Percentiles rank a stretch among this genome's conserved stretches.
These are phyloP conservation scores for Sinodicranocentrus sp. DNA, from an alignment of 2,888 invertebrate species.

Conservation along the genomic window DNA sequence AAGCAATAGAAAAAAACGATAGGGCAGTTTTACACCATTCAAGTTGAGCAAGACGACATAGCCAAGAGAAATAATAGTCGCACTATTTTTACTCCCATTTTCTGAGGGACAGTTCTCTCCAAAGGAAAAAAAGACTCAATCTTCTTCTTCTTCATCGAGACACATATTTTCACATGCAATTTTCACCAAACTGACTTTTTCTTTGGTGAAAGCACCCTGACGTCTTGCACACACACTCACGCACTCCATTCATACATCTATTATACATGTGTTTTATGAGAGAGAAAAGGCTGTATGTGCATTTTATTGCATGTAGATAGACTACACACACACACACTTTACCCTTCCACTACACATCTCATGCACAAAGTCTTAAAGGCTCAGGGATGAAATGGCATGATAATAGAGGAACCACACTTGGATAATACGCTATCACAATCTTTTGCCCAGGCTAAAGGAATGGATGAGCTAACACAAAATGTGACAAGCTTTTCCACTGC, in stretches of 20 bases:
- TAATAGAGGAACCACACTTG: constrained; percentile 32
- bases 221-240: neutral
- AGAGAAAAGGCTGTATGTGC: constrained; percentile 17
- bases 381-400: constrained; percentile 49
- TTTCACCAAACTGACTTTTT: neutral
- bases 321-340: neutral
- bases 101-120: neutral
- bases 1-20: neutral
- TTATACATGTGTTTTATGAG: neutral
- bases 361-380: constrained; percentile 58
- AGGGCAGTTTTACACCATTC: neutral
- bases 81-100: neutral
- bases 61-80: neutral
- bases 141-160: neutral
- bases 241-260: constrained; percentile 20
- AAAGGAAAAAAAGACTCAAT: constrained; percentile 16
- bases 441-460: constrained; percentile 24
- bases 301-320: constrained; percentile 56
- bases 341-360: constrained; percentile 9
- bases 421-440: constrained; percentile 51
- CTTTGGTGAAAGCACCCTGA: neutral
- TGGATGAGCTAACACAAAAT: constrained; percentile 37
- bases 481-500: constrained; percentile 17
- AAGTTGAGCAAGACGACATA: neutral
- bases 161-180: constrained; percentile 1